These are phyloP conservation scores for Pseudopipra pipra DNA, from an alignment of 2,113 vertebrate species.

Conservation along the genomic window DNA sequence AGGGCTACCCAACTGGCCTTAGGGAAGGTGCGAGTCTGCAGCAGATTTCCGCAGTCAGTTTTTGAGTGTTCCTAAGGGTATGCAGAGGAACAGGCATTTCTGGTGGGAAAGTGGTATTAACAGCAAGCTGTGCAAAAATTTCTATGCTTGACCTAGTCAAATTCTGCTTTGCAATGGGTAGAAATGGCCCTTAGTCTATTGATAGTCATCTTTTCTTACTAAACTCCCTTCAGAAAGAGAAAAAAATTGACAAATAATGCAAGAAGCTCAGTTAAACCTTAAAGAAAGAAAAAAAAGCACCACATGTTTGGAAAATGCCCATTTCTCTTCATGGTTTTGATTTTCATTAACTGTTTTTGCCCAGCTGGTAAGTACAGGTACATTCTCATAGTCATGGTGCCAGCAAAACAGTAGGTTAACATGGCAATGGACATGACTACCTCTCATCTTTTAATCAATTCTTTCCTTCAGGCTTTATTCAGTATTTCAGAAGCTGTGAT, in stretches of 20 bases:
- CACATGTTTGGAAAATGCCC: neutral
- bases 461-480: neutral
- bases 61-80: neutral
- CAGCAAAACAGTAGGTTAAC: neutral
- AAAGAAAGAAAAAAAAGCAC: neutral
- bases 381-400: accelerated
- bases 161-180: neutral
- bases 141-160: neutral
- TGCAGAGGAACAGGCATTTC: neutral
- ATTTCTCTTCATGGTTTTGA: neutral
- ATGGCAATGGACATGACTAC: accelerated
- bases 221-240: neutral
- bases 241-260: neutral
- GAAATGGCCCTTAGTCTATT: neutral
- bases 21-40: neutral
- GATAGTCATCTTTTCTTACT: neutral
- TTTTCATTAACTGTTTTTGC: neutral
- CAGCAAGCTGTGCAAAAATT: neutral
- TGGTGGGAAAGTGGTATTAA: neutral
- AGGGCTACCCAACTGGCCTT: neutral
- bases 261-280: neutral
- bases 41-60: neutral
- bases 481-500: neutral
- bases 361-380: neutral
- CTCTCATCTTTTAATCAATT: neutral